phyloP scores from a whole-genome alignment of 2,888 invertebrate species.

The Chrysolina americana region DNA sequence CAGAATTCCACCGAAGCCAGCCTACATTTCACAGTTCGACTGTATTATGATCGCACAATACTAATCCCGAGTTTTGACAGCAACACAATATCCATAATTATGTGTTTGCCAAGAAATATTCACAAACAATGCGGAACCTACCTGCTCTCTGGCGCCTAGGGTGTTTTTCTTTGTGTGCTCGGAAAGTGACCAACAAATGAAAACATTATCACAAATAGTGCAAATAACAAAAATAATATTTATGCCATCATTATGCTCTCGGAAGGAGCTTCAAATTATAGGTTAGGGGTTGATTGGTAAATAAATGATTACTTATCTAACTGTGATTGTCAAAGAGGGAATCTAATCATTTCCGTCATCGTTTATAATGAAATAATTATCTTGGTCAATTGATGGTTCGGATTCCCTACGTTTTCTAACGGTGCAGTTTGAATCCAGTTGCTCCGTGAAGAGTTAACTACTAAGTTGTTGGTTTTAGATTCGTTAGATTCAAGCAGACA shows the following conservation, averaged over 20 bases:
- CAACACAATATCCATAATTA: slow-evolving; percentile 68
- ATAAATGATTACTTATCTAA: slow-evolving; percentile 31
- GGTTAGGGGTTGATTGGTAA: slow-evolving; percentile 34
- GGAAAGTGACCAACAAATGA: slow-evolving; percentile 43
- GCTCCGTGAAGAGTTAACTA: no score
- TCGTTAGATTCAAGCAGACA: no score
- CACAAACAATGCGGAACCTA: slow-evolving; percentile 63
- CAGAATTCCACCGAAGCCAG: slow-evolving; percentile 53
- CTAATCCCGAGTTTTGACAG: slow-evolving; percentile 69
- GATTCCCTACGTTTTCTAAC: slow-evolving; percentile 19
- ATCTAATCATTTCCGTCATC: slow-evolving; percentile 15
- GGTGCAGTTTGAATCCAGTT: not conserved
- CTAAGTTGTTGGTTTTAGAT: no score
- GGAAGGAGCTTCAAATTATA: slow-evolving; percentile 39
- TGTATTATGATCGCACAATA: slow-evolving; percentile 59
- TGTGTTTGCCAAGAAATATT: slow-evolving; percentile 65
- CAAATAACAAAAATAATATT: slow-evolving; percentile 48
- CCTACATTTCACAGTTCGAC: slow-evolving; percentile 59
- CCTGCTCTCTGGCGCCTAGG: slow-evolving; percentile 60
- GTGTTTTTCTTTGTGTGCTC: slow-evolving; percentile 40
- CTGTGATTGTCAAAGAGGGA: slow-evolving; percentile 18
- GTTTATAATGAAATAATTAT: slow-evolving; percentile 23
- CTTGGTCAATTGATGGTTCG: slow-evolving; percentile 16
- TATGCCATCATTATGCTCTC: slow-evolving; percentile 31
- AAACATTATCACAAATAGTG: slow-evolving; percentile 47